Conservation (phyloP, 2,797 vertebrate genomes). For the Zalophus californianus region DNA sequence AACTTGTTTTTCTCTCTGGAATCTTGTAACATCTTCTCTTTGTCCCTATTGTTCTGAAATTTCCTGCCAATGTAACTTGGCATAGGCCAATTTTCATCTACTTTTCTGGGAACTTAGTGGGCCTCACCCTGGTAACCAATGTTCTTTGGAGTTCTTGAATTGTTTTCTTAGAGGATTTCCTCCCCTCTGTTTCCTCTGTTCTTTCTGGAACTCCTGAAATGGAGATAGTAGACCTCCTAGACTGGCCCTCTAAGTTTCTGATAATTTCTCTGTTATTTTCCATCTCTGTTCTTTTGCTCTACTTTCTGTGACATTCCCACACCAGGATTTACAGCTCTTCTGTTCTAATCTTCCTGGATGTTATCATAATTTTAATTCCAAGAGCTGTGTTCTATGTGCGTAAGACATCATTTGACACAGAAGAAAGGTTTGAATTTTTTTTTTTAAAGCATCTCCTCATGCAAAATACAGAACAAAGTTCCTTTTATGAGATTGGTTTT, state of each 20-base stretch:
- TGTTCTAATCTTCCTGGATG: background rate
- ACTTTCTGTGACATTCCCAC: background rate
- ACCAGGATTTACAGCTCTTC: background rate
- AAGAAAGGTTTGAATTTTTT: background rate
- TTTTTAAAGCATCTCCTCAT: background rate
- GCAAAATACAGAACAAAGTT: conserved; percentile 17
- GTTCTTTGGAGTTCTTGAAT: background rate
- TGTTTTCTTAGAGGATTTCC: conserved; percentile 40
- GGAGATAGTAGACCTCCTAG: background rate
- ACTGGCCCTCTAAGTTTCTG: background rate
- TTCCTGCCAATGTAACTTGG: background rate
- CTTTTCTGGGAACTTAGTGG: conserved; percentile 7
- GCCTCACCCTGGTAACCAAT: background rate
- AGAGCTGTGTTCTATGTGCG: background rate
- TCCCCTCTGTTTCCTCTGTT: conserved; percentile 13
- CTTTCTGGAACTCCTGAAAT: background rate
- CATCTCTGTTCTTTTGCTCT: background rate
- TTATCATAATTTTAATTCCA: background rate
- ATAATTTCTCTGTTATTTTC: conserved; percentile 19
- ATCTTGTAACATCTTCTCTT: conserved; percentile 30
- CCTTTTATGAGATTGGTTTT: conserved; percentile 1
- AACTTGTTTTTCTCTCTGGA: conserved; percentile 37
- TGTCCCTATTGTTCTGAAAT: conserved; percentile 41
- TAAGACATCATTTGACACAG: background rate
- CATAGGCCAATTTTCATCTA: background rate